Evolutionary conservation across 2,797 vertebrate species (phyloP).

Genomic region (Amblyopsis hoosieri): DNA sequence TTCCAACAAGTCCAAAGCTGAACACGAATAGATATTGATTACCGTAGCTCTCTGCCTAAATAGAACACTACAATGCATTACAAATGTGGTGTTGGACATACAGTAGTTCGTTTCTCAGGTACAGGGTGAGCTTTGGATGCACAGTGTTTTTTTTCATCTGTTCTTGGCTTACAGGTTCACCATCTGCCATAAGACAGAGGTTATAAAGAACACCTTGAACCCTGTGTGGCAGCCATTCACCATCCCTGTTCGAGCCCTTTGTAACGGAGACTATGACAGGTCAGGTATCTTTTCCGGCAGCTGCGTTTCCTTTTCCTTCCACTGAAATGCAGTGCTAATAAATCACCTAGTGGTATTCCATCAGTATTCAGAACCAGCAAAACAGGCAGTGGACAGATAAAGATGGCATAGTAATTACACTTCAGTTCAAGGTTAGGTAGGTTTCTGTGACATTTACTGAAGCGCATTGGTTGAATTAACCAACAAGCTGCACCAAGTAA

Average conservation of each 20-base stretch:
- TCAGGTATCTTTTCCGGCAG: constrained; percentile 52
- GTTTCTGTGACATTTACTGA: too few species aligned
- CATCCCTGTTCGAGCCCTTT: constrained; percentile 93
- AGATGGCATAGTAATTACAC: background rate
- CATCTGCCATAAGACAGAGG: constrained; percentile 98
- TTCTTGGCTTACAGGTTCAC: constrained; percentile 84
- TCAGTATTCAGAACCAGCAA: background rate
- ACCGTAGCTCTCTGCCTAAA: too few species aligned
- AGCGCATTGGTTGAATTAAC: too few species aligned
- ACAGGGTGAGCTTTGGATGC: constrained; percentile 7
- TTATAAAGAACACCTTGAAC: constrained; percentile 96
- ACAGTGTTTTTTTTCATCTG: constrained; percentile 20
- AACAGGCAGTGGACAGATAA: background rate
- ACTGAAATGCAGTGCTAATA: background rate
- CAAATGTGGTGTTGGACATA: background rate
- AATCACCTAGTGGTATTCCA: background rate
- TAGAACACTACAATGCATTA: too few species aligned
- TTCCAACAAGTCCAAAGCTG: too few species aligned
- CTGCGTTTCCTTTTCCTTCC: background rate
- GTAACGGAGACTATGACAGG: constrained; percentile 98
- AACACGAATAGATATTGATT: too few species aligned
- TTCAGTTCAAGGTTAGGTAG: too few species aligned
- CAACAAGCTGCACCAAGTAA: too few species aligned
- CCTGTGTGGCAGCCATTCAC: constrained; percentile 96
- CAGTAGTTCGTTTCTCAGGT: constrained; percentile 16